These are phyloP conservation scores for Nematolebias whitei DNA, from an alignment of 2,113 vertebrate species.

Conservation along the genomic window DNA sequence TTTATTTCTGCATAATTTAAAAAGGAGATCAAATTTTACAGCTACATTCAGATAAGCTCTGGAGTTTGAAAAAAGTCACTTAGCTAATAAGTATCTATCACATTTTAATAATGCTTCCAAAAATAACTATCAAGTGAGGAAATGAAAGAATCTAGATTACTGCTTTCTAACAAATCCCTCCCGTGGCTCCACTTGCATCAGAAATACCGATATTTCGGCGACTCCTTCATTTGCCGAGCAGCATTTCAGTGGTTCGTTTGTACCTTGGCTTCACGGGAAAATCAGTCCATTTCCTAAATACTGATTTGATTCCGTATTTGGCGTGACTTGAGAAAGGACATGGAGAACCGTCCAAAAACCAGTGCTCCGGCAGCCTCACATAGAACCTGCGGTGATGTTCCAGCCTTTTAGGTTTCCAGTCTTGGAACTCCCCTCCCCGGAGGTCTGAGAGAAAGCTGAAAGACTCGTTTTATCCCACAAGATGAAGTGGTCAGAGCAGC, in stretches of 20 bases:
- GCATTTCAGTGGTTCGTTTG: background rate
- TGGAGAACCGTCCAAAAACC: conserved; percentile 15
- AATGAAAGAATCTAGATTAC: conserved; percentile 21
- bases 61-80: conserved; percentile 24
- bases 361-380: conserved; percentile 11
- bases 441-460: conserved; percentile 49
- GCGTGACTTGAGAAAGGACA: background rate
- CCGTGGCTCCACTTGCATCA: conserved; percentile 1
- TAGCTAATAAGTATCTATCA: conserved; percentile 38
- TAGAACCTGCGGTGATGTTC: conserved; percentile 29
- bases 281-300: background rate
- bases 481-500: conserved; percentile 73
- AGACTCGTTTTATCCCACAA: conserved; percentile 65
- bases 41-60: conserved; percentile 22
- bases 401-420: conserved; percentile 47
- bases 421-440: conserved; percentile 30
- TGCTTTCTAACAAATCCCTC: conserved; percentile 30
- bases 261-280: conserved; percentile 1
- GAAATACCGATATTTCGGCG: conserved; percentile 4
- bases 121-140: conserved; percentile 37
- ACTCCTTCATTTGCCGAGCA: conserved; percentile 4
- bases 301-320: conserved; percentile 9
- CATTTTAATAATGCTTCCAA: conserved; percentile 34
- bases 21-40: conserved; percentile 21
- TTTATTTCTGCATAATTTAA: conserved; percentile 34